Conservation (phyloP, 2,888 invertebrate species). For the Pterostichus madidus region DNA sequence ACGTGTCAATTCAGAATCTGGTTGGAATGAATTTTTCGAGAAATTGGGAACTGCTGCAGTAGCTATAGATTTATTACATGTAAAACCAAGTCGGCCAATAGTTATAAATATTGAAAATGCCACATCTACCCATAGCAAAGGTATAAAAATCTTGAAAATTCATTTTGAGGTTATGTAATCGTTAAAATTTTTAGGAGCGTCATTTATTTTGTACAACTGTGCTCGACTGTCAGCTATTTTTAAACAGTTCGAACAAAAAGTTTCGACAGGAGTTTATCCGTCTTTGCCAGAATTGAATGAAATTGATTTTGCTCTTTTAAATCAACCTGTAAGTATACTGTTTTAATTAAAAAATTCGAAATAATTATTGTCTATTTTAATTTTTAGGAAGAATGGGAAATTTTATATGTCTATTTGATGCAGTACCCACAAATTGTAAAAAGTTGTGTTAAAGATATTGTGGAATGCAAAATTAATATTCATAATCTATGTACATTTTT, state of each 20-base stretch:
- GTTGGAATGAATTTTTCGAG: slow-evolving; percentile 80
- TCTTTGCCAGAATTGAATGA: slow-evolving; percentile 80
- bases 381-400: slow-evolving; percentile 88
- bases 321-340: slow-evolving; percentile 80
- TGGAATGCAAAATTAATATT: slow-evolving; percentile 80
- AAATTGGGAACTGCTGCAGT: slow-evolving; percentile 84
- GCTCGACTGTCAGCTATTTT: slow-evolving; percentile 85
- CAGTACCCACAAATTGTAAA: slow-evolving; percentile 82
- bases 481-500: slow-evolving; percentile 84
- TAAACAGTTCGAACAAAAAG: slow-evolving; percentile 81
- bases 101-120: slow-evolving; percentile 79
- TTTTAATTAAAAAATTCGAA: slow-evolving; percentile 5
- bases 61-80: slow-evolving; percentile 84
- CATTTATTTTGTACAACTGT: slow-evolving; percentile 89
- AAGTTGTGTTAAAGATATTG: slow-evolving; percentile 78
- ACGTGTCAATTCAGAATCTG: slow-evolving; percentile 77
- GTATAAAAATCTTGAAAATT: slow-evolving; percentile 72
- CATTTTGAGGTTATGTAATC: slow-evolving; percentile 38
- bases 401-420: slow-evolving; percentile 84
- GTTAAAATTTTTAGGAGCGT: slow-evolving; percentile 80
- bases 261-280: slow-evolving; percentile 80
- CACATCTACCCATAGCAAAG: slow-evolving; percentile 79
- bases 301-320: slow-evolving; percentile 83
- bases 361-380: slow-evolving; percentile 46
- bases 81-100: slow-evolving; percentile 82